phyloP scores from a whole-genome alignment of 2,113 vertebrate genomes.

The Tupaia chinensis region DNA sequence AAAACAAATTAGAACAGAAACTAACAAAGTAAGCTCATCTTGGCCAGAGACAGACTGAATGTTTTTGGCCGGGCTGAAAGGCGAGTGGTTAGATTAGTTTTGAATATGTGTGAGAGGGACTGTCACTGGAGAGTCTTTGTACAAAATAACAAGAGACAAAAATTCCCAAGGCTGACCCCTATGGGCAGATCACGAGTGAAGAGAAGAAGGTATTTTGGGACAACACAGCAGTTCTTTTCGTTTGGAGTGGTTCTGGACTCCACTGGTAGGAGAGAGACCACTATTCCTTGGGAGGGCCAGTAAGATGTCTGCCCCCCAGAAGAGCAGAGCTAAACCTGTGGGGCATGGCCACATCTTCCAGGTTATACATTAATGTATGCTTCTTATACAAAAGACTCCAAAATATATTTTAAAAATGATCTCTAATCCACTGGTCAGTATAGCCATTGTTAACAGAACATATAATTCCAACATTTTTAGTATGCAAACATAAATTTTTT shows the following conservation, averaged over 20 bases:
- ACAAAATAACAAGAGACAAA: background rate
- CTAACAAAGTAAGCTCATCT: background rate
- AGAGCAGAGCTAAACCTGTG: background rate
- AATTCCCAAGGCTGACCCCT: background rate
- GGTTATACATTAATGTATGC: background rate
- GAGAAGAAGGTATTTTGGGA: too few relatives aligned
- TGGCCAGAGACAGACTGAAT: background rate
- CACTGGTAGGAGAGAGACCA: background rate
- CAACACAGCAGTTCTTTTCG: background rate
- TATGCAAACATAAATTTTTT: background rate
- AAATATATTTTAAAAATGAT: background rate
- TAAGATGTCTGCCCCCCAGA: background rate
- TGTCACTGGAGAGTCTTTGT: background rate
- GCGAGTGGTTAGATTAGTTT: background rate
- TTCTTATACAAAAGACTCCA: background rate
- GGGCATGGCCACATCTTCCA: background rate
- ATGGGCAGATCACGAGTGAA: background rate
- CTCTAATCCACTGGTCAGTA: background rate
- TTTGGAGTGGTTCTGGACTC: background rate
- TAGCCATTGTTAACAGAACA: background rate
- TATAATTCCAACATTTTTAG: background rate
- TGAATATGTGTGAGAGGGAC: background rate
- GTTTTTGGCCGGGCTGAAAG: background rate
- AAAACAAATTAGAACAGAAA: slow-evolving; percentile 25
- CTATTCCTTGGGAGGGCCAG: too few relatives aligned